A percentile compares a stretch with the other conserved stretches of the same genome.
phyloP scores from a whole-genome alignment of 2,888 invertebrate genomes.

The Glaucopsyche alexis region DNA sequence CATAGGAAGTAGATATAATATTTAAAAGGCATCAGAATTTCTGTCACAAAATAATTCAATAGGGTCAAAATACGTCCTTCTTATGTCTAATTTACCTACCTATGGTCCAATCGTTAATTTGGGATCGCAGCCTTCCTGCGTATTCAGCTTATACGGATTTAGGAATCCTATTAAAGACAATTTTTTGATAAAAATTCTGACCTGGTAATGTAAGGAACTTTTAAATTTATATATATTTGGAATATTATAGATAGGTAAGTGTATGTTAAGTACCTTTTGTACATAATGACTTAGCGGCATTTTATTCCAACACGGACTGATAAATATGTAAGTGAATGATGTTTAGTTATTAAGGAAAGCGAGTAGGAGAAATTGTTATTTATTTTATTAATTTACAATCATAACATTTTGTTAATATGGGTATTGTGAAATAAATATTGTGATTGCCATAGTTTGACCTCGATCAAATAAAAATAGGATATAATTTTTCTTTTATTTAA shows the following conservation, averaged over 20 bases:
- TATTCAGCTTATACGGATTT: background rate
- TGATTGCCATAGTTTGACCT: slow-evolving; percentile 69
- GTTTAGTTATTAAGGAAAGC: slow-evolving; percentile 41
- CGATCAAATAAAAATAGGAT: slow-evolving; percentile 58
- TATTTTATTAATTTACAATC: slow-evolving; percentile 44
- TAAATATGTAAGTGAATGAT: slow-evolving; percentile 38
- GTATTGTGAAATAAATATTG: slow-evolving; percentile 50
- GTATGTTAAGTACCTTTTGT: slow-evolving; percentile 35
- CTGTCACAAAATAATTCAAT: slow-evolving; percentile 19
- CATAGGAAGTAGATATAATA: slow-evolving; percentile 3
- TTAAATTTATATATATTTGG: slow-evolving; percentile 30
- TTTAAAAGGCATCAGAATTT: slow-evolving; percentile 16
- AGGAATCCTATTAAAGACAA: background rate
- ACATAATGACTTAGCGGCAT: slow-evolving; percentile 39
- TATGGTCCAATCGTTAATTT: background rate
- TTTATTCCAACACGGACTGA: slow-evolving; percentile 43
- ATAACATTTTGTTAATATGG: slow-evolving; percentile 39
- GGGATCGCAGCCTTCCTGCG: background rate
- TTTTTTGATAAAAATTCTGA: slow-evolving; percentile 11
- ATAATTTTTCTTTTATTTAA: slow-evolving; percentile 43
- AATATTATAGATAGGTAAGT: slow-evolving; percentile 27
- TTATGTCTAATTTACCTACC: background rate
- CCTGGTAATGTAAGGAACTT: slow-evolving; percentile 9
- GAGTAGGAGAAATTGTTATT: slow-evolving; percentile 45
- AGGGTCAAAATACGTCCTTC: slow-evolving; percentile 5